Percentiles rank a stretch among this genome's conserved stretches.
These are phyloP conservation scores for Listronotus oregonensis DNA, from an alignment of 1,140 invertebrate genomes.

Conservation along the genomic window DNA sequence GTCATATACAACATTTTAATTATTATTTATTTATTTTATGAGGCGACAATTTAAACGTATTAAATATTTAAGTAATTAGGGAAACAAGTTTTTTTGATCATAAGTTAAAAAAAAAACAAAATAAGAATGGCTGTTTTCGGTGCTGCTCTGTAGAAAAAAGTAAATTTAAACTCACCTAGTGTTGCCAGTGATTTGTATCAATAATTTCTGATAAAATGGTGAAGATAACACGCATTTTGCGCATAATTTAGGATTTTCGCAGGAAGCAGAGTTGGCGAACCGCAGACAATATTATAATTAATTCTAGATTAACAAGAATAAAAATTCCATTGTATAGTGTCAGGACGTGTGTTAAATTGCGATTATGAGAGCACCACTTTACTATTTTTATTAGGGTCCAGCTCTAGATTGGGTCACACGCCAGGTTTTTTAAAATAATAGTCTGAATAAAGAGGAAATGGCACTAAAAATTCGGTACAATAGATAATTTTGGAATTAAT, in stretches of 20 bases:
- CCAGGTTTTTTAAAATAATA: neutral
- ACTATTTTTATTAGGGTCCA: neutral
- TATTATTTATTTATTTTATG: no score
- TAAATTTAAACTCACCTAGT: neutral
- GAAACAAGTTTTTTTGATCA: no score
- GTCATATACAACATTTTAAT: no score
- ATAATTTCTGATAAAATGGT: constrained; percentile 10
- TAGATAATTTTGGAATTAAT: constrained; percentile 8
- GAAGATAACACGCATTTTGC: constrained; percentile 13
- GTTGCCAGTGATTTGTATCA: neutral
- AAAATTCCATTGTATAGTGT: neutral
- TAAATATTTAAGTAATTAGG: no score
- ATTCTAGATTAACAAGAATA: neutral
- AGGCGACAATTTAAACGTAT: no score
- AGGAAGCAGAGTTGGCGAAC: constrained; percentile 29
- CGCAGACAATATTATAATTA: constrained; percentile 20
- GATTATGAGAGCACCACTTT: no score
- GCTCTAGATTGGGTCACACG: neutral
- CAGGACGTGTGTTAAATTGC: no score
- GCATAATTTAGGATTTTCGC: constrained; percentile 19
- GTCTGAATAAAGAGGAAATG: constrained; percentile 6
- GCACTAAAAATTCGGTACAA: constrained; percentile 8
- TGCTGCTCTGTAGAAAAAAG: neutral
- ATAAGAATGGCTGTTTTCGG: no score
- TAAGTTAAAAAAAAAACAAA: no score